Evolutionary conservation across 1,140 invertebrate genomes (phyloP), one percentile per base, ranked within the genome.

Genomic region (Lucilia cuprina): DNA sequence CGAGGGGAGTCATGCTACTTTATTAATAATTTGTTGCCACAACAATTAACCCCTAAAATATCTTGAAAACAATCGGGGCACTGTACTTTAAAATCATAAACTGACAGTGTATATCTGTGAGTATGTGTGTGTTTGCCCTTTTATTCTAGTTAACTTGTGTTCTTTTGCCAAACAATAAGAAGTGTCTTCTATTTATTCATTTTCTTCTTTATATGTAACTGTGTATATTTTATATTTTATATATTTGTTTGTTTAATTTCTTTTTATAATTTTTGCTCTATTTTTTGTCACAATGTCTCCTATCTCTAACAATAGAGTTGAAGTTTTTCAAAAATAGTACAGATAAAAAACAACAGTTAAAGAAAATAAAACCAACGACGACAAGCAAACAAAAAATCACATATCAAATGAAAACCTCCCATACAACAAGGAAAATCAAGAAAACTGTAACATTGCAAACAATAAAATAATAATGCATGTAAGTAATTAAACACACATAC

Each of bases 101-200:
- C 50, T 12, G 35, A 77, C 30, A 14, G 74, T 41, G 74, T 13
- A 34, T 75, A 14, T 41, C 2, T 75, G 2, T 41, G 5, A 41
- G 14, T 77, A 35, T 41, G 5, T 13, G 12, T 41, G 34, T 35
- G 0, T 41, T 14, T 77, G 5, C 17, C 2, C 14, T 77, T 77
- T 34, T 77, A 34, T 77, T 77, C 74, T 77, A 77, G 74, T 77
- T 77, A 77, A 77, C 74, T 77, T 77, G 74, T 34, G 14, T 77
- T 77, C 17, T 34, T 77, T 14, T 77, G 34, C 74, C 74, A 77
- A 74, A 19, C 74, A 77, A 41, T n/a, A 77, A 41, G 34, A 30
- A 75, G 30, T 55, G 50, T 55, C 50, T 55, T 12, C 12, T 55
- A 4, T 55, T 55, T 34, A 75, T n/a, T 12, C 74, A 34, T 25